Evolutionary conservation across 2,113 vertebrate genomes (phyloP).

Genomic region (Cephalopholis sonnerati): DNA sequence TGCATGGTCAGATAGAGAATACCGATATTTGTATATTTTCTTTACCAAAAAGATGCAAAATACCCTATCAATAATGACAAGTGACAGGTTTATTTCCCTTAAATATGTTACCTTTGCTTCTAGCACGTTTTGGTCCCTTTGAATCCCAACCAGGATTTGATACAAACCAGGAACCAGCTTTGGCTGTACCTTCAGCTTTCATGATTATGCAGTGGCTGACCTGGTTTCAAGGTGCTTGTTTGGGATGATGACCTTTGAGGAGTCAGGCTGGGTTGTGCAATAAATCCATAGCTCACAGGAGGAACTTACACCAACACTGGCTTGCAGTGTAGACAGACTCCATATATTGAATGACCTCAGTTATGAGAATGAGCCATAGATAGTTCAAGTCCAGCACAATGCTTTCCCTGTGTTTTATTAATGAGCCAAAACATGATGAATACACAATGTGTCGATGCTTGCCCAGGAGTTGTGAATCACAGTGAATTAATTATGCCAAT

Average conservation of each 20-base stretch:
- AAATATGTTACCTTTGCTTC: too few species aligned
- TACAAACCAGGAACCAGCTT: background rate
- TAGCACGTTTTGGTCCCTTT: background rate
- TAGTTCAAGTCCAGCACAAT: constrained; percentile 26
- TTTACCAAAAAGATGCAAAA: background rate
- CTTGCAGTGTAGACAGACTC: background rate
- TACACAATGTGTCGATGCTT: constrained; percentile 59
- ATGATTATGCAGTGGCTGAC: constrained; percentile 24
- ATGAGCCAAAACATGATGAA: constrained; percentile 63
- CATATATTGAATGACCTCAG: background rate
- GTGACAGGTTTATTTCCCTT: background rate
- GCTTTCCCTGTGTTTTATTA: constrained; percentile 42
- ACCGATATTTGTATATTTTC: background rate
- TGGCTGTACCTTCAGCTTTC: background rate
- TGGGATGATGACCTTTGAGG: constrained; percentile 41
- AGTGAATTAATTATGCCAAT: constrained; percentile 65
- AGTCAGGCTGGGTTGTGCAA: constrained; percentile 13
- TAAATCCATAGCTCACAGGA: constrained; percentile 34
- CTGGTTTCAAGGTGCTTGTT: constrained; percentile 28
- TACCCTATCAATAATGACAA: background rate
- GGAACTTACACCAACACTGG: background rate
- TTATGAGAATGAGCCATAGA: background rate
- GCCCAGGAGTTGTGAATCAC: constrained; percentile 68
- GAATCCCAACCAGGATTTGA: background rate
- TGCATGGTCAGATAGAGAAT: background rate